These are phyloP conservation scores for Oryctes rhinoceros DNA, from an alignment of 1,140 invertebrate genomes.

Conservation along the genomic window DNA sequence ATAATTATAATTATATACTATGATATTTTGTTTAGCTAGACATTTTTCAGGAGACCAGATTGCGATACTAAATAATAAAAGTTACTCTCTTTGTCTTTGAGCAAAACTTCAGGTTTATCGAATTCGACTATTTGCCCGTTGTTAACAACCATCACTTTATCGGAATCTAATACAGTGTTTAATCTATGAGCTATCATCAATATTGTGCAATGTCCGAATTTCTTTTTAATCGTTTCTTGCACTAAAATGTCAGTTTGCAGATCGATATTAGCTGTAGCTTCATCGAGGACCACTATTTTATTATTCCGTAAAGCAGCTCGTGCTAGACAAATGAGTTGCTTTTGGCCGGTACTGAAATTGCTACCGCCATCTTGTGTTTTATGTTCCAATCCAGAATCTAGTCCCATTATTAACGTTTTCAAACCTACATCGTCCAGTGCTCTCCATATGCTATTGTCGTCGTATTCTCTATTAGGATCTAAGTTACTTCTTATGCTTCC, in stretches of 20 bases:
- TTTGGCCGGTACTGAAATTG: constrained; percentile 80
- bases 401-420: constrained; percentile 50
- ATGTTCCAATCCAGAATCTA: constrained; percentile 53
- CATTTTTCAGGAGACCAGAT: constrained; percentile 62
- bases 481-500: constrained; percentile 67
- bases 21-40: not conserved
- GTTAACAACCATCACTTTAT: constrained; percentile 78
- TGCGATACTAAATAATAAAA: constrained; percentile 76
- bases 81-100: constrained; percentile 69
- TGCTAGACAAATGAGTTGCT: constrained; percentile 81
- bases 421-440: constrained; percentile 59
- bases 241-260: constrained; percentile 75
- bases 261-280: constrained; percentile 77
- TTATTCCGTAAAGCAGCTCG: constrained; percentile 77
- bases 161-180: constrained; percentile 83
- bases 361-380: constrained; percentile 70
- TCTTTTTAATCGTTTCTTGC: constrained; percentile 71
- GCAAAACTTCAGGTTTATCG: constrained; percentile 72
- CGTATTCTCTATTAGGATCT: constrained; percentile 65
- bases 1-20: not conserved
- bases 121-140: constrained; percentile 72
- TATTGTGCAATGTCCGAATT: constrained; percentile 77
- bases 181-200: constrained; percentile 84
- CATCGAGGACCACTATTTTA: constrained; percentile 81
- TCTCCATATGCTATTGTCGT: constrained; percentile 61